Evolutionary conservation across 30 jellyfish, hydroid and myxozoan species (phyloP).

Genomic region (Nemopilema nomurai): DNA sequence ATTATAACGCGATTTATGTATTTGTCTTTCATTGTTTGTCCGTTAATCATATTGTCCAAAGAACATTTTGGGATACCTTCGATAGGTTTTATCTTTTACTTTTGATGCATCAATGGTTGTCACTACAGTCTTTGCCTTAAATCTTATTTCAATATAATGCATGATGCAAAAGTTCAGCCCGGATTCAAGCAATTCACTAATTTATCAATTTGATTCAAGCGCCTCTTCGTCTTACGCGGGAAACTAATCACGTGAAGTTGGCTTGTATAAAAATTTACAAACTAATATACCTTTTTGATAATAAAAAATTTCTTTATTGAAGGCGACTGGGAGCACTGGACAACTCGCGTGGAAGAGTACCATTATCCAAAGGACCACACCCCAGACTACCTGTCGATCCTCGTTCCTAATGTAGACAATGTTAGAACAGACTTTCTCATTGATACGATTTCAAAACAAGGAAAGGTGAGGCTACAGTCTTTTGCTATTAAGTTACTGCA

Average conservation of each 20-base stretch:
- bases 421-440: constrained; percentile 80
- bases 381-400: constrained; percentile 79
- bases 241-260: neutral
- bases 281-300: neutral
- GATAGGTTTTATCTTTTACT: too few relatives aligned
- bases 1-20: too few relatives aligned
- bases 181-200: too few relatives aligned
- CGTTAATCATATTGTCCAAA: too few relatives aligned
- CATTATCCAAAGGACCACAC: constrained; percentile 80
- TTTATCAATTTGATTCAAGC: too few relatives aligned
- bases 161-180: too few relatives aligned
- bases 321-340: constrained; percentile 87
- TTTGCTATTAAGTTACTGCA: neutral
- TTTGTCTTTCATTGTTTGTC: too few relatives aligned
- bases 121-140: too few relatives aligned
- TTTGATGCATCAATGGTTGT: too few relatives aligned
- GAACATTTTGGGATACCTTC: too few relatives aligned
- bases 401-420: constrained; percentile 90
- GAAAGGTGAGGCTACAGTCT: constrained; percentile 52
- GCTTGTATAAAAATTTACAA: neutral
- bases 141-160: too few relatives aligned
- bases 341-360: constrained; percentile 71
- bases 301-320: neutral
- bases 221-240: too few relatives aligned
- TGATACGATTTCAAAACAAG: constrained; percentile 71